Evolutionary conservation across 2,113 vertebrate genomes (phyloP).

Genomic region (Oryzias melastigma): DNA sequence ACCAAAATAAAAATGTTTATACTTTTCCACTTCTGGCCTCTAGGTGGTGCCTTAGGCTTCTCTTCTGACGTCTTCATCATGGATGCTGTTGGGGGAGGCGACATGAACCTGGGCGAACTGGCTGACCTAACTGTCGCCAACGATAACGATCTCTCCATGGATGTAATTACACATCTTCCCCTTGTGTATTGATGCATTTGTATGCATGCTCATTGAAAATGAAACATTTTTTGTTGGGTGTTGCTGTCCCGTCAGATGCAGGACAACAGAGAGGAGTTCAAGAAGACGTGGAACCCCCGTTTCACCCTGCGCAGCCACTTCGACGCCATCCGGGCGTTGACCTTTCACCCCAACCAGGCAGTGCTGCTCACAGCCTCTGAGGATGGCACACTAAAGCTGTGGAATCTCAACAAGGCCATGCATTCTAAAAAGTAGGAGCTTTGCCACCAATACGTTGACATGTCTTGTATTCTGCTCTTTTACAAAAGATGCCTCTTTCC

Average conservation of each 20-base stretch:
- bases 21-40: slow-evolving; percentile 37
- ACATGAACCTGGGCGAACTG: slow-evolving; percentile 91
- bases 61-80: slow-evolving; percentile 90
- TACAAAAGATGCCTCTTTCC: slow-evolving; percentile 5
- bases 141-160: slow-evolving; percentile 88
- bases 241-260: slow-evolving; percentile 73
- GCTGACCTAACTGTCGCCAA: slow-evolving; percentile 93
- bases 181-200: not conserved
- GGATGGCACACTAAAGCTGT: slow-evolving; percentile 89
- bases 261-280: slow-evolving; percentile 86
- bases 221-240: not conserved
- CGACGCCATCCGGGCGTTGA: slow-evolving; percentile 86
- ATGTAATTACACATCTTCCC: slow-evolving; percentile 77
- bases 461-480: not conserved
- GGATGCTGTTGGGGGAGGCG: slow-evolving; percentile 86
- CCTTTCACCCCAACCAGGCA: slow-evolving; percentile 86
- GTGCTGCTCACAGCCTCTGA: slow-evolving; percentile 87
- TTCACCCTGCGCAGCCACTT: slow-evolving; percentile 92
- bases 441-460: not conserved
- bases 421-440: slow-evolving; percentile 86
- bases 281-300: slow-evolving; percentile 90
- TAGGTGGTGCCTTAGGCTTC: slow-evolving; percentile 85
- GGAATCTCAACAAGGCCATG: slow-evolving; percentile 91
- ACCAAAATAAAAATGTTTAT: not conserved
- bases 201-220: not conserved